These are phyloP conservation scores for Mormyrus iriodes DNA, from an alignment of 2,113 vertebrate genomes.

Conservation along the genomic window DNA sequence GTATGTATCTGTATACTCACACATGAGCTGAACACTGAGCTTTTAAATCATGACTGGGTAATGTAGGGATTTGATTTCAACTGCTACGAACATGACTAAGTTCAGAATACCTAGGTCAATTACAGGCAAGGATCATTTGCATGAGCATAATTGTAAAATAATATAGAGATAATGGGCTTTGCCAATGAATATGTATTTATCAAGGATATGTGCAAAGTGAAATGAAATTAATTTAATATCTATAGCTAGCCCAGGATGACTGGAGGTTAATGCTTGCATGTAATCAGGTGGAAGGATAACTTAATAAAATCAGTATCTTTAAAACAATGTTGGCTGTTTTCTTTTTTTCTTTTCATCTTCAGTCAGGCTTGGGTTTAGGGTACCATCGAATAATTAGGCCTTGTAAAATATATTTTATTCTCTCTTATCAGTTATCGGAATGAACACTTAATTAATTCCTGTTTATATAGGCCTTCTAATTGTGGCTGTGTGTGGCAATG, in stretches of 20 bases:
- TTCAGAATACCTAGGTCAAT: background rate
- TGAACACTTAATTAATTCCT: constrained; percentile 18
- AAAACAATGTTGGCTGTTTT: background rate
- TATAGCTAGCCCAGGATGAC: background rate
- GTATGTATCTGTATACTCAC: background rate
- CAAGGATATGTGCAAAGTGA: background rate
- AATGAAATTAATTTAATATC: background rate
- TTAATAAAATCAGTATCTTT: background rate
- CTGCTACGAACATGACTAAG: background rate
- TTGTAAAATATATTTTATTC: constrained; percentile 5
- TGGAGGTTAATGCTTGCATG: background rate
- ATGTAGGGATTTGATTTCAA: background rate
- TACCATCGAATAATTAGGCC: background rate
- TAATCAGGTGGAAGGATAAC: background rate
- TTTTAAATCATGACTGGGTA: background rate
- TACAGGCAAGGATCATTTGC: constrained; percentile 13
- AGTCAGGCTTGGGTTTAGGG: background rate
- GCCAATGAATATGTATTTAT: background rate
- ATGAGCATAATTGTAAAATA: constrained; percentile 13
- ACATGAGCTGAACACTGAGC: background rate
- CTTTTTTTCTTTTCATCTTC: background rate
- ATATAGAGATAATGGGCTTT: background rate
- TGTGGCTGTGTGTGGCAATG: background rate
- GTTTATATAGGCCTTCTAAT: constrained; percentile 18
- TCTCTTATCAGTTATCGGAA: constrained; percentile 12